Evolutionary conservation across 2,797 vertebrate genomes (phyloP).

Genomic region (Gambelia wislizenii): DNA sequence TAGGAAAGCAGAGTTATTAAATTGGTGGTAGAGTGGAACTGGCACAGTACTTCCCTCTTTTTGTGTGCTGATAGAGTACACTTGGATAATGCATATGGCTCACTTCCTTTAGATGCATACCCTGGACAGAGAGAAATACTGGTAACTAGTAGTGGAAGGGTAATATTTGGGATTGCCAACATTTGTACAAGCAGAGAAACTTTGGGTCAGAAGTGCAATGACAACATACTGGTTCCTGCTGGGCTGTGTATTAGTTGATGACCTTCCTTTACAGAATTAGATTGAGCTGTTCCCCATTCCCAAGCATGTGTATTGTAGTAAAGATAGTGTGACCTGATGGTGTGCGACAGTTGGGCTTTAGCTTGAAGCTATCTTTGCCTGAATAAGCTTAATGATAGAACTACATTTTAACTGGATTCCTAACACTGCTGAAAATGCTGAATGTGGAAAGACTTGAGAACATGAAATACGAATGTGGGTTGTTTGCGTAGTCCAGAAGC

Average conservation of each 20-base stretch:
- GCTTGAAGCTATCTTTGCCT: slow-evolving; percentile 14
- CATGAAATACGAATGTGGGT: slow-evolving; percentile 23
- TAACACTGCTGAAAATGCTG: slow-evolving; percentile 25
- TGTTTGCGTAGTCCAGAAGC: slow-evolving; percentile 16
- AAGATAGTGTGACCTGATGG: background rate
- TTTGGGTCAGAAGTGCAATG: background rate
- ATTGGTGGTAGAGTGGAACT: no score
- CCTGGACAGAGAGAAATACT: background rate
- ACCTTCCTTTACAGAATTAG: background rate
- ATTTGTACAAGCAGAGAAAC: background rate
- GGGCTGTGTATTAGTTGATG: background rate
- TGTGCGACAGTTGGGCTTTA: slow-evolving; percentile 30
- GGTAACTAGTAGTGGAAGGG: background rate
- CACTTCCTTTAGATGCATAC: background rate
- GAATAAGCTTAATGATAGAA: background rate
- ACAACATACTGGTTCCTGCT: background rate
- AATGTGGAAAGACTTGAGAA: slow-evolving; percentile 19
- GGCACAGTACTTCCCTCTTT: background rate
- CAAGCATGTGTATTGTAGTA: background rate
- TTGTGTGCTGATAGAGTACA: background rate
- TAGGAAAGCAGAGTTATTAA: no score
- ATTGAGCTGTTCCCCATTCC: background rate
- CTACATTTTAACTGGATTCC: background rate
- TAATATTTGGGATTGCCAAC: background rate
- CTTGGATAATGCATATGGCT: no score